A percentile compares a stretch with the other conserved stretches of the same genome.
Evolutionary conservation across 2,888 invertebrate species (phyloP).

Genomic region (Caprella mutica): DNA sequence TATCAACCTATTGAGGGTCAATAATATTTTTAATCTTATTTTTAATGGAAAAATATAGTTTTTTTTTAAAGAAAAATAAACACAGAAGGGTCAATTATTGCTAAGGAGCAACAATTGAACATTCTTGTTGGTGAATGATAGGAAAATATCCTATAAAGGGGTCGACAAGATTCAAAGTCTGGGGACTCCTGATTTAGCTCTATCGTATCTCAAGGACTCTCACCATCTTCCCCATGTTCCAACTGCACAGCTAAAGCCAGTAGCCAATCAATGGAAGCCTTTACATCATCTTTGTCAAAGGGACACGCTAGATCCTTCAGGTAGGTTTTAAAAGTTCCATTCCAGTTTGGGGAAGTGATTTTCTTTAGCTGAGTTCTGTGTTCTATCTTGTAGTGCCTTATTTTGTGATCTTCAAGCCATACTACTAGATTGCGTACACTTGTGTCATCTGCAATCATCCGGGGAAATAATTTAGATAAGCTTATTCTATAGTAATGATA

Average conservation of each 20-base stretch:
- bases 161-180: too few species aligned
- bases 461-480: neutral
- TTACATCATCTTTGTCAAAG: constrained; percentile 44
- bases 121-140: too few species aligned
- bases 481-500: neutral
- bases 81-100: too few species aligned
- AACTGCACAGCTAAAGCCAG: constrained; percentile 68
- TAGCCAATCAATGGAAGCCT: constrained; percentile 73
- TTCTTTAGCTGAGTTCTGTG: constrained; percentile 58
- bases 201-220: constrained; percentile 8
- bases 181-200: neutral
- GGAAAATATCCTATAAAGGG: too few species aligned
- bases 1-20: too few species aligned
- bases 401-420: constrained; percentile 91
- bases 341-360: constrained; percentile 50
- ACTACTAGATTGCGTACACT: constrained; percentile 50
- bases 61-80: too few species aligned
- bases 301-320: constrained; percentile 66
- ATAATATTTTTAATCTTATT: too few species aligned
- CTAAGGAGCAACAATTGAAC: too few species aligned
- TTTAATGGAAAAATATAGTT: too few species aligned
- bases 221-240: constrained; percentile 67
- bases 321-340: constrained; percentile 57
- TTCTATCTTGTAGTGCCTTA: constrained; percentile 73
- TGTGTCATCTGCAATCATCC: constrained; percentile 19